phyloP scores from a whole-genome alignment of 1,140 invertebrate species.

The Vanessa atalanta region DNA sequence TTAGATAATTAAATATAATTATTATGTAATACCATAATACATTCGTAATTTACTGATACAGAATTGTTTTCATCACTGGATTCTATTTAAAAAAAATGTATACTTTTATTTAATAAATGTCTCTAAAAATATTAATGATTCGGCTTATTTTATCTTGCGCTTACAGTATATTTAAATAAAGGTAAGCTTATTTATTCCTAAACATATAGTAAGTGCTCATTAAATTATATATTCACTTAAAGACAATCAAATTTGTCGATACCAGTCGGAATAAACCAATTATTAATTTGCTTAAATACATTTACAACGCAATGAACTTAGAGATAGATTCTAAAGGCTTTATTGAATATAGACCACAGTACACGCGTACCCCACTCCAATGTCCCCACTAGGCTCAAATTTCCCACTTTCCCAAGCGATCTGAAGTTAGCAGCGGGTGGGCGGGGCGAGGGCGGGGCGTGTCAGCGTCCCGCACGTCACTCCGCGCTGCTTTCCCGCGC shows the following conservation, averaged over 20 bases:
- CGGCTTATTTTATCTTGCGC: too few relatives aligned
- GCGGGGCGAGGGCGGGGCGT: conserved; percentile 63
- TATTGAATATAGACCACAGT: background rate
- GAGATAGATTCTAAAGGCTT: background rate
- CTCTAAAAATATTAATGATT: too few relatives aligned
- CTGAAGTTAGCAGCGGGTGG: conserved; percentile 68
- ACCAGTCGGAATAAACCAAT: background rate
- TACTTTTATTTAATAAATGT: too few relatives aligned
- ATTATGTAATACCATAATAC: too few relatives aligned
- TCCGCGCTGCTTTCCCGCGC: conserved; percentile 54
- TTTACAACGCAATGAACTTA: background rate
- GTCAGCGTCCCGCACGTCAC: conserved; percentile 41
- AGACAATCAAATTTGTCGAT: conserved; percentile 1
- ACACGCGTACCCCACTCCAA: conserved; percentile 29
- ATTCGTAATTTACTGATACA: too few relatives aligned
- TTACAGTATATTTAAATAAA: too few relatives aligned
- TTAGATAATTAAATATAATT: too few relatives aligned
- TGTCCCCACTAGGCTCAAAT: conserved; percentile 43
- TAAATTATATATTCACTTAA: background rate
- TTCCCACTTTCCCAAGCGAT: conserved; percentile 66
- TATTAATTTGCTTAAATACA: conserved; percentile 9
- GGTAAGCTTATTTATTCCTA: too few relatives aligned
- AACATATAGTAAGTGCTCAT: background rate
- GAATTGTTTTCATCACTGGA: too few relatives aligned
- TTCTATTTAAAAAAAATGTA: background rate